A percentile compares a stretch with the other conserved stretches of the same genome.
Conservation (phyloP, 2,113 vertebrate genomes). For the Pristiophorus japonicus region DNA sequence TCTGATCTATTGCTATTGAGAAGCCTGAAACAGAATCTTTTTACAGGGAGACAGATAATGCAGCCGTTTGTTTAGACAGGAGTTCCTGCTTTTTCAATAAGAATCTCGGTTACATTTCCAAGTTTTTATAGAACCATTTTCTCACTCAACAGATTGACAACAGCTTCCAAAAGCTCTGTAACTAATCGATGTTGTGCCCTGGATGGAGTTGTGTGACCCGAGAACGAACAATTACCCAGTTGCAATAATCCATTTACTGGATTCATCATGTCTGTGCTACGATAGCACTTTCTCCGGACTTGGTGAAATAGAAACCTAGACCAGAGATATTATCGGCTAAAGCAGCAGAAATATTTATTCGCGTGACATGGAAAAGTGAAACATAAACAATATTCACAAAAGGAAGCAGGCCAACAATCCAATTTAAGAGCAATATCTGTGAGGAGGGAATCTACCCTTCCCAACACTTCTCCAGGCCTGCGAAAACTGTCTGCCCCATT, state of each 20-base stretch:
- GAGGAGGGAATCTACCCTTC: neutral
- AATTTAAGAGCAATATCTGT: neutral
- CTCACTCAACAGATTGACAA: neutral
- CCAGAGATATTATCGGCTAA: neutral
- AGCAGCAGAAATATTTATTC: neutral
- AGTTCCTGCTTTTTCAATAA: neutral
- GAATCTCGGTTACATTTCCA: neutral
- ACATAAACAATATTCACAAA: neutral
- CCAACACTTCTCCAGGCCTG: neutral
- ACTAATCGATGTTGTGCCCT: neutral
- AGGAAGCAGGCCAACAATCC: neutral
- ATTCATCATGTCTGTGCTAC: neutral
- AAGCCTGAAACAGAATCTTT: no score
- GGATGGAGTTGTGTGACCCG: neutral
- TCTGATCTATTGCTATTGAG: neutral
- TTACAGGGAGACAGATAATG: neutral
- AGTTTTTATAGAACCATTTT: neutral
- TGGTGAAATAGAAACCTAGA: neutral
- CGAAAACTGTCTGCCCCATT: neutral
- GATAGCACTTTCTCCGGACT: neutral
- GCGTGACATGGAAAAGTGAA: neutral
- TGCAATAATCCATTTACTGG: neutral
- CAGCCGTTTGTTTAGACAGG: neutral
- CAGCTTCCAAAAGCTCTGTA: neutral
- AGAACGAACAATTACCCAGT: neutral